Percentiles rank a stretch among this genome's conserved stretches.
Evolutionary conservation across 2,113 vertebrate genomes (phyloP).

Genomic region (Prionailurus bengalensis): DNA sequence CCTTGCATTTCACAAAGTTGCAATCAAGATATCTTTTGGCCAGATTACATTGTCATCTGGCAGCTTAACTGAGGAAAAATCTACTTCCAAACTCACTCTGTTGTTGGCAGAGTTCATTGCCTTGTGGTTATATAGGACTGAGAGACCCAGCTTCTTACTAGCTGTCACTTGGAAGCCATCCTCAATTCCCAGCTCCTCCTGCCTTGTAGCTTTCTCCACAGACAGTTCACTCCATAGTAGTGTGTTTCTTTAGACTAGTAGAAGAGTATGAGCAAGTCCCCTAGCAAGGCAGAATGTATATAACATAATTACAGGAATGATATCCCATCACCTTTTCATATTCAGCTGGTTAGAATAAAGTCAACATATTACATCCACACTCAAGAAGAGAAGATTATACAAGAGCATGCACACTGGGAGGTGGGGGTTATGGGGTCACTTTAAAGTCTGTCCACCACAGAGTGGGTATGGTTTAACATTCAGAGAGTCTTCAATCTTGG

Average conservation of each 20-base stretch:
- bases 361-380: background rate
- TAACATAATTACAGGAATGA: background rate
- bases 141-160: background rate
- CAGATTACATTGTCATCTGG: background rate
- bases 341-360: constrained; percentile 5
- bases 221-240: background rate
- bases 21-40: background rate
- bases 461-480: constrained; percentile 56
- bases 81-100: background rate
- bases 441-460: background rate
- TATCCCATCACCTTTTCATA: background rate
- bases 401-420: background rate
- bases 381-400: background rate
- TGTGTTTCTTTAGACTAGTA: background rate
- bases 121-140: background rate
- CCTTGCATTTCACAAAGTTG: background rate
- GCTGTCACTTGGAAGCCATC: background rate
- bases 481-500: constrained; percentile 58
- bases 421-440: background rate
- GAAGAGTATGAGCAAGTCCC: background rate
- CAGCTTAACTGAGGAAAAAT: background rate
- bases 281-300: background rate
- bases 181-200: background rate
- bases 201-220: background rate
- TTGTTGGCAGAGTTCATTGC: background rate